Conservation (phyloP, 2,113 vertebrate genomes). For the Aplodontia rufa region DNA sequence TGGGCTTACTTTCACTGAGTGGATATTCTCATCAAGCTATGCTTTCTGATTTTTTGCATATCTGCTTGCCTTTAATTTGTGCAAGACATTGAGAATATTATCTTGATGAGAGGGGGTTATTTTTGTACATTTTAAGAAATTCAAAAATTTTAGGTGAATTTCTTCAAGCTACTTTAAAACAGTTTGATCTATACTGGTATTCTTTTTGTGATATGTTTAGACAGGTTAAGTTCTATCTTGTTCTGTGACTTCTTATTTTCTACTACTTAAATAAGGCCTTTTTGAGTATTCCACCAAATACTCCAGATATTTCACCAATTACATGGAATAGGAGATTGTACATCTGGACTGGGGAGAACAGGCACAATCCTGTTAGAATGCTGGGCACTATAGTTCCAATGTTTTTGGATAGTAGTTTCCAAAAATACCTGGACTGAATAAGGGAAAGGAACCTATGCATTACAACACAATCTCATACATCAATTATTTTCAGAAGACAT, state of each 20-base stretch:
- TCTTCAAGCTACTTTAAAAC: not conserved
- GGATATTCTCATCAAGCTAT: not conserved
- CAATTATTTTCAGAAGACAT: slow-evolving; percentile 7
- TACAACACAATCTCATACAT: not conserved
- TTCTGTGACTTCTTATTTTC: not conserved
- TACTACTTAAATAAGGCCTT: not conserved
- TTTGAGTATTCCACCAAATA: not conserved
- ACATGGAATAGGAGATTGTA: not conserved
- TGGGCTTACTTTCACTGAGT: not conserved
- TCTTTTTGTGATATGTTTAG: not conserved
- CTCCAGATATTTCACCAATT: not conserved
- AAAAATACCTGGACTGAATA: not conserved
- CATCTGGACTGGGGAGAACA: not conserved
- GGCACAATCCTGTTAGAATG: not conserved
- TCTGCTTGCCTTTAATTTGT: not conserved
- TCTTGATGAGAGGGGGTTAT: not conserved
- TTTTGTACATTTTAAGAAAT: not conserved
- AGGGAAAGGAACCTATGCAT: not conserved
- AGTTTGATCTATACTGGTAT: not conserved
- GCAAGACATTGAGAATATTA: not conserved
- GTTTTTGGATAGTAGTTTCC: not conserved
- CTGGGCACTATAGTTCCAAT: not conserved
- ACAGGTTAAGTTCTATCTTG: not conserved
- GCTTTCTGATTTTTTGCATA: not conserved
- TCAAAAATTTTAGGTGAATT: not conserved